Percentiles rank a stretch among this genome's conserved stretches.
Conservation (phyloP, 2,797 vertebrate genomes). For the Valencia hispanica region DNA sequence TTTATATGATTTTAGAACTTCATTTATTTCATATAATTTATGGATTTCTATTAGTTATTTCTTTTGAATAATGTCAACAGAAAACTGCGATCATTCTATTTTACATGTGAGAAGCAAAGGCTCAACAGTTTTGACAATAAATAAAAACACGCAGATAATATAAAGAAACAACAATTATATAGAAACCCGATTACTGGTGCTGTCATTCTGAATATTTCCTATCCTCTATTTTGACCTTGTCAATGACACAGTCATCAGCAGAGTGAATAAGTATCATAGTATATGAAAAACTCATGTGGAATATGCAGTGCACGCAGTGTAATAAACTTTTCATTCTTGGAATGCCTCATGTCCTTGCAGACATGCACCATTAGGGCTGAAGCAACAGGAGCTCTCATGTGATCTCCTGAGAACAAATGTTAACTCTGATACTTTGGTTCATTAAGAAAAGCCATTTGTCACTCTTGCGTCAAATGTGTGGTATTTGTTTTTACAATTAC, state of each 20-base stretch:
- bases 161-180: background rate
- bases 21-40: background rate
- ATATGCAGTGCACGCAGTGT: constrained; percentile 12
- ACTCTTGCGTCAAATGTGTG: constrained; percentile 35
- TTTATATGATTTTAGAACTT: background rate
- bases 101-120: background rate
- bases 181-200: background rate
- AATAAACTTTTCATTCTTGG: constrained; percentile 26
- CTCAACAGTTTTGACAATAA: background rate
- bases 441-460: constrained; percentile 54
- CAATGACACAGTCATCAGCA: background rate
- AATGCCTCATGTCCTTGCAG: constrained; percentile 52
- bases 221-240: background rate
- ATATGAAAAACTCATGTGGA: background rate
- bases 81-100: background rate
- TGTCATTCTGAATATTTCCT: background rate
- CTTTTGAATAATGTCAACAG: background rate
- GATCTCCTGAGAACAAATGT: constrained; percentile 49
- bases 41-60: background rate
- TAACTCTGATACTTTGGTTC: constrained; percentile 34
- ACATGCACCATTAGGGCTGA: constrained; percentile 62
- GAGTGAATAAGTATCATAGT: background rate
- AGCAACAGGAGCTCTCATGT: constrained; percentile 48
- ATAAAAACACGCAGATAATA: background rate
- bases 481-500: constrained; percentile 11